Evolutionary conservation across 2,113 vertebrate genomes (phyloP), one percentile per base, ranked within the genome.

Genomic region (Paratilapia polleni): DNA sequence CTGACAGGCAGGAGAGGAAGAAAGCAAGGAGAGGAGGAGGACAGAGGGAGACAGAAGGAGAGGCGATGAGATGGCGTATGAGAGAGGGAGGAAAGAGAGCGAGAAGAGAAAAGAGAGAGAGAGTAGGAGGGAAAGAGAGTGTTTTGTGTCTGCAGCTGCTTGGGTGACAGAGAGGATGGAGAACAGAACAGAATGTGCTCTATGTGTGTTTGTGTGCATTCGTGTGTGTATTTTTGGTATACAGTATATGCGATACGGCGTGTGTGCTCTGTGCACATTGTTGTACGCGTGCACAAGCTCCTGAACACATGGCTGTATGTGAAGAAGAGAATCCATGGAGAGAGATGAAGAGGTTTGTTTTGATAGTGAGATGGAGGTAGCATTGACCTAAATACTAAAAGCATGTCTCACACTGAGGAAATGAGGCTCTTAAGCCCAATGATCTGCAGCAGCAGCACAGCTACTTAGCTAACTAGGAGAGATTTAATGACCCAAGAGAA

Each of bases 121-220:
- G 68, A n/a, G 15, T 43, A 77, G 78, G 74, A 54, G 75, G 52
- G 56, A 87, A 28, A 84, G 76, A 81, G 59, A 68, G 81, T 38
- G 83, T 86, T 85, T 66, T 85, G 80, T 83, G 56, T 88, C 80
- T 89, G 87, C 90, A 91, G 90, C 88, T 91, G 86, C 82, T 82
- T 78, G 6, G 63, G 76, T 84, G 83, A 91, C 73, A 47, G 75
- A 68, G 66, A 74, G 81, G 79, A 83, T 28, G 86, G 86, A 64
- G 83, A 86, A 84, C 84, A 63, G 83, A 82, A 82, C 83, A 88
- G 15, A 85, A 74, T 83, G 77, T 75, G 70, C 84, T 87, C 77
- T 62, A 1, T 83, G 62, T 73, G n/a, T 28, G 26, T 63, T 41
- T 83, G 11, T 73, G 81, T 6, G 49, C 61, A 6, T 57, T 8